phyloP scores from a whole-genome alignment of 2,888 invertebrate species.

The Sceliomorpha sp. region DNA sequence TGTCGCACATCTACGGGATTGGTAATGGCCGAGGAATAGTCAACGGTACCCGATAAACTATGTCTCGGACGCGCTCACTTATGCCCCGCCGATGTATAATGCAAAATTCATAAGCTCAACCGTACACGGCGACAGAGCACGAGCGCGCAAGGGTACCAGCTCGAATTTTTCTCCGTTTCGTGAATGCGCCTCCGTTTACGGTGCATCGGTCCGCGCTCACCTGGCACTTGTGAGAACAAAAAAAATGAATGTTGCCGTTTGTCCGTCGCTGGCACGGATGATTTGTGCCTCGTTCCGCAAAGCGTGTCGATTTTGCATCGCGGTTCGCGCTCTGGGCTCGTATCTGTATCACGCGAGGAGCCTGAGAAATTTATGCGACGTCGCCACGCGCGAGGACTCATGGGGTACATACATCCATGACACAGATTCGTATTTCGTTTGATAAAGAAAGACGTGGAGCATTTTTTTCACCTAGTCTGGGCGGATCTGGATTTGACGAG shows the following conservation, averaged over 20 bases:
- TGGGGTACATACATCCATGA: constrained; percentile 45
- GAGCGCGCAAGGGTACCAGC: constrained; percentile 24
- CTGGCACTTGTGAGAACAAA: constrained; percentile 37
- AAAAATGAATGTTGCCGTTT: constrained; percentile 63
- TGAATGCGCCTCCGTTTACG: constrained; percentile 28
- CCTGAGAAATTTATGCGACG: constrained; percentile 56
- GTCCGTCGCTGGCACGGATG: constrained; percentile 57
- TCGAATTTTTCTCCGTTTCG: constrained; percentile 36
- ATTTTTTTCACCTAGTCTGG: constrained; percentile 50
- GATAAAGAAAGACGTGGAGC: constrained; percentile 50
- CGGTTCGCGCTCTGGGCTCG: constrained; percentile 45
- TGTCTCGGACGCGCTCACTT: constrained; percentile 20
- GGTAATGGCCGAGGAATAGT: neutral
- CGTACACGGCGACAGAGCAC: constrained; percentile 29
- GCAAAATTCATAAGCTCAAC: constrained; percentile 61
- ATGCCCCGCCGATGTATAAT: constrained; percentile 15
- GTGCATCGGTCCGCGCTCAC: constrained; percentile 24
- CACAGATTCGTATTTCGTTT: constrained; percentile 52
- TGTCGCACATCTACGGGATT: neutral
- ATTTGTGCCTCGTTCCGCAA: constrained; percentile 59
- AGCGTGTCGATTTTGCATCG: constrained; percentile 67
- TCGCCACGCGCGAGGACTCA: constrained; percentile 50
- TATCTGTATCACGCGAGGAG: constrained; percentile 59
- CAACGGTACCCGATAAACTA: constrained; percentile 46
- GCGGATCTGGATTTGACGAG: constrained; percentile 32